Evolutionary conservation across 2,797 vertebrate species (phyloP).

Genomic region (Acanthurus leucopareius): DNA sequence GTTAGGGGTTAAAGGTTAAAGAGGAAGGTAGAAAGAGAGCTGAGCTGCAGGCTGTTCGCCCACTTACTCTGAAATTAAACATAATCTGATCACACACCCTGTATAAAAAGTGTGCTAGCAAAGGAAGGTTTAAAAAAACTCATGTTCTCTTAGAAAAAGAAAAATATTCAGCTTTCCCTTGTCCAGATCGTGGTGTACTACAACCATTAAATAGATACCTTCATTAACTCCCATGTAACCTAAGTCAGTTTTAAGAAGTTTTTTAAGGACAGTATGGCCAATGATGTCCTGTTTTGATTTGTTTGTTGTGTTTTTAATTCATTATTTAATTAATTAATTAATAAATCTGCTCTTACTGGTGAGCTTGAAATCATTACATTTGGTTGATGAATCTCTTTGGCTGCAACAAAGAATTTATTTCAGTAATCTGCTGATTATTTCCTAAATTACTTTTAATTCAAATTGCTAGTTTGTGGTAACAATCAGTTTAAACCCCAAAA

Average conservation of each 20-base stretch:
- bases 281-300: background rate
- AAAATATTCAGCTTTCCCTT: background rate
- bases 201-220: background rate
- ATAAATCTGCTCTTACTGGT: too few relatives aligned
- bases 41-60: background rate
- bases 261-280: too few relatives aligned
- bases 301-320: too few relatives aligned
- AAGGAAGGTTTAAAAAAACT: background rate
- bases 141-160: background rate
- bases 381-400: background rate
- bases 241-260: background rate
- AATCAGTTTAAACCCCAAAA: background rate
- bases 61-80: background rate
- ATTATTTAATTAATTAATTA: too few relatives aligned
- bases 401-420: background rate
- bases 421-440: background rate
- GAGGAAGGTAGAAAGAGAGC: background rate
- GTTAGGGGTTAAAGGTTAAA: conserved; percentile 22
- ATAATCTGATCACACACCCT: background rate
- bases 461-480: background rate
- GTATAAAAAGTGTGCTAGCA: background rate
- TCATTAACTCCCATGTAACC: background rate
- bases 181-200: background rate
- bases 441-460: background rate
- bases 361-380: too few relatives aligned